These are phyloP conservation scores for Drosophila cognata DNA, from an alignment of 2,888 invertebrate genomes.

Conservation along the genomic window DNA sequence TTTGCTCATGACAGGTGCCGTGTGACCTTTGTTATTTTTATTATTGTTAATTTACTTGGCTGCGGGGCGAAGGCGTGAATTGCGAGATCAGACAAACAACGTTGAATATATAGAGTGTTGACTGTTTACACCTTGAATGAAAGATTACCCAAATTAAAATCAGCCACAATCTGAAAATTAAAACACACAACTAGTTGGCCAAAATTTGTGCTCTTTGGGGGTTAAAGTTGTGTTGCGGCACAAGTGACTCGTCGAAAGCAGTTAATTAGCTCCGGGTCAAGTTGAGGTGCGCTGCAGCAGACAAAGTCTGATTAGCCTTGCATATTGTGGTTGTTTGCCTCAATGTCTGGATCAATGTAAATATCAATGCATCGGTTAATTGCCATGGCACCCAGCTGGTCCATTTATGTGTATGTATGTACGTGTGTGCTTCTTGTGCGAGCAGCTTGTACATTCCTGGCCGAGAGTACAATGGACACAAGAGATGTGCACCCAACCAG, in stretches of 20 bases:
- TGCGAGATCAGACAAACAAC: constrained; percentile 34
- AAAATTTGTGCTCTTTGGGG: neutral
- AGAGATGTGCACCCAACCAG: neutral
- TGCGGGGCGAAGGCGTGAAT: constrained; percentile 24
- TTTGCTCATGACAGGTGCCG: constrained; percentile 64
- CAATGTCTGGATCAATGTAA: constrained; percentile 7
- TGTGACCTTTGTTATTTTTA: constrained; percentile 33
- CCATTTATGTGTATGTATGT: neutral
- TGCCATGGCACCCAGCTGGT: neutral
- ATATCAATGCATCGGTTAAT: constrained; percentile 15
- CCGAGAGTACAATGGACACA: neutral
- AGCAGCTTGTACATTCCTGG: neutral
- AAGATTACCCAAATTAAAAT: constrained; percentile 65
- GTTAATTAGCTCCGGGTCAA: constrained; percentile 15
- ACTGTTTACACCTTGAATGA: constrained; percentile 51
- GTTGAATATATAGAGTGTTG: constrained; percentile 36
- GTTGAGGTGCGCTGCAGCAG: neutral
- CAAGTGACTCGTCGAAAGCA: constrained; percentile 1
- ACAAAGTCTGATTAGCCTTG: constrained; percentile 21
- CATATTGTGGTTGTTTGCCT: neutral
- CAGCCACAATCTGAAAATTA: constrained; percentile 29
- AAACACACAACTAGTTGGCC: neutral
- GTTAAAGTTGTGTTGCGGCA: neutral
- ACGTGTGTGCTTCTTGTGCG: neutral
- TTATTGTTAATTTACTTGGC: neutral